Conservation (phyloP, 2,888 invertebrate species). For the Lacanobia wlatinum region DNA sequence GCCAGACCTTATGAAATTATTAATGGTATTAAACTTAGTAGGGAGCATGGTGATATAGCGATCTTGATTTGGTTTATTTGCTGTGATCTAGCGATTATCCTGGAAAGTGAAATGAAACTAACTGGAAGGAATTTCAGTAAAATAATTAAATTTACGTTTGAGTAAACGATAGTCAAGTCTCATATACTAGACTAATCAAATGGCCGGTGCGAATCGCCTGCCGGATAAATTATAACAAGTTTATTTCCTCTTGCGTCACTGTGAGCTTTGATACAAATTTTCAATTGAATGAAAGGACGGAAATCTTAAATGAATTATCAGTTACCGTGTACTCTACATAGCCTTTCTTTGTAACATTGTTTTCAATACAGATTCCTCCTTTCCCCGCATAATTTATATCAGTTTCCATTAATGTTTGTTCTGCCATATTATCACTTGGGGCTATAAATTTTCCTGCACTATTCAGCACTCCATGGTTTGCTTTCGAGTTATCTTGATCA, state of each 20-base stretch:
- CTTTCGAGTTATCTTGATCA: slow-evolving; percentile 77
- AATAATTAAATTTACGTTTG: slow-evolving; percentile 55
- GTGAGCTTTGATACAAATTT: slow-evolving; percentile 49
- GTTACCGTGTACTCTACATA: slow-evolving; percentile 33
- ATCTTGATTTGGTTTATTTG: slow-evolving; percentile 37
- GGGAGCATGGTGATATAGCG: slow-evolving; percentile 15
- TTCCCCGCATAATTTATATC: slow-evolving; percentile 68
- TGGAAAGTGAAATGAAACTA: slow-evolving; percentile 37
- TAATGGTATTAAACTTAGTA: slow-evolving; percentile 36
- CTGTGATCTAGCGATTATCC: slow-evolving; percentile 25
- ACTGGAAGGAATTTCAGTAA: slow-evolving; percentile 18
- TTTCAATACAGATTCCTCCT: slow-evolving; percentile 48
- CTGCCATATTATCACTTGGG: slow-evolving; percentile 65
- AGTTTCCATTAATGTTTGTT: slow-evolving; percentile 65
- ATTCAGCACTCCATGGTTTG: slow-evolving; percentile 69
- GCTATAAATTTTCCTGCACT: slow-evolving; percentile 76
- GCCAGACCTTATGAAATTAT: slow-evolving; percentile 53
- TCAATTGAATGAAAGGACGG: slow-evolving; percentile 50
- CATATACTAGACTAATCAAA: slow-evolving; percentile 49
- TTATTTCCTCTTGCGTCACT: slow-evolving; percentile 60
- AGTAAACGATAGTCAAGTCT: slow-evolving; percentile 37
- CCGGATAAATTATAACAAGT: slow-evolving; percentile 53
- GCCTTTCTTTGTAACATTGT: slow-evolving; percentile 39
- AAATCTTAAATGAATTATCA: slow-evolving; percentile 49
- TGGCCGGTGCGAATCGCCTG: slow-evolving; percentile 45